Evolutionary conservation across 2,888 invertebrate species (phyloP).

Genomic region (Troides aeacus): DNA sequence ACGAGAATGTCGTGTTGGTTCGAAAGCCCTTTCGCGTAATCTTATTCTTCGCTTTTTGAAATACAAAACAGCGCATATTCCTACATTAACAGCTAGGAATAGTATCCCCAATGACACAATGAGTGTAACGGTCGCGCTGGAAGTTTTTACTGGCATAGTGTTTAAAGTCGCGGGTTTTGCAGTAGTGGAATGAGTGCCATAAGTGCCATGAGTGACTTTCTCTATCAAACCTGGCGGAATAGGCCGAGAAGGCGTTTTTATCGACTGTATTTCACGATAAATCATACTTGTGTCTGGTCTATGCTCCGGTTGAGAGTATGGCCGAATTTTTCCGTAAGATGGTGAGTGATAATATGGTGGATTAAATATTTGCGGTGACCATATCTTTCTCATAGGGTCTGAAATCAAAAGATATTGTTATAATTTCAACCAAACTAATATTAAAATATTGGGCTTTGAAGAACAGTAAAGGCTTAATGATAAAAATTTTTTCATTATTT

Average conservation of each 20-base stretch:
- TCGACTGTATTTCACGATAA: conserved; percentile 65
- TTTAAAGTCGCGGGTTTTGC: conserved; percentile 42
- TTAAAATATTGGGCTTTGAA: no score
- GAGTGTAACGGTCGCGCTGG: conserved; percentile 82
- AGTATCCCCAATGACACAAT: conserved; percentile 83
- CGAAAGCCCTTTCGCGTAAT: conserved; percentile 69
- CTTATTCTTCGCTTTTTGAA: conserved; percentile 82
- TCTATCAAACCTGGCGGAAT: conserved; percentile 58
- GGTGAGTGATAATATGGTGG: conserved; percentile 48
- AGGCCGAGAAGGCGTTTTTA: conserved; percentile 60
- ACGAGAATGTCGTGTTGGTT: conserved; percentile 69
- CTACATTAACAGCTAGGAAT: conserved; percentile 86
- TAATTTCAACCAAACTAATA: no score
- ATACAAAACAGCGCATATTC: conserved; percentile 84
- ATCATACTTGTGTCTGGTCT: conserved; percentile 54
- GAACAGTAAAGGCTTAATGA: no score
- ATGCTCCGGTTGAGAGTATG: conserved; percentile 49
- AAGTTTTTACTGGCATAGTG: conserved; percentile 71
- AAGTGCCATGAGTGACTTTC: conserved; percentile 46
- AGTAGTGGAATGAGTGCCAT: conserved; percentile 39
- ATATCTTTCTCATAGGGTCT: conserved; percentile 59
- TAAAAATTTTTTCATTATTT: no score
- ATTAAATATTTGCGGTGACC: conserved; percentile 50
- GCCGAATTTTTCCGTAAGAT: conserved; percentile 56
- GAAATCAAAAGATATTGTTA: conserved; percentile 25